Conservation (phyloP, 2,797 vertebrate species). For the Psittacula derbiana region DNA sequence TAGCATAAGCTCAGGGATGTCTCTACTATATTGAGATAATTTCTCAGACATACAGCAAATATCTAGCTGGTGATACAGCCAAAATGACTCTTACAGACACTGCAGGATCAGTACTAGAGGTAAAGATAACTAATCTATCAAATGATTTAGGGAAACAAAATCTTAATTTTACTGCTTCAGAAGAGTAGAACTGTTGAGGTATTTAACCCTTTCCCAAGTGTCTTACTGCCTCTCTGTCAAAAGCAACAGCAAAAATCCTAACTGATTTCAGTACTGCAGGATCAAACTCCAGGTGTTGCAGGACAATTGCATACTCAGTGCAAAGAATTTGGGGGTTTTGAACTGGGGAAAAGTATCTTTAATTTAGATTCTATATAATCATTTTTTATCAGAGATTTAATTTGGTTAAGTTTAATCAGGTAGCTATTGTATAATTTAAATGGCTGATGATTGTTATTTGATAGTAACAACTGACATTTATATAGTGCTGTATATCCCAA, state of each 20-base stretch:
- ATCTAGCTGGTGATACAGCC: background rate
- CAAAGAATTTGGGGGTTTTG: conserved; percentile 23
- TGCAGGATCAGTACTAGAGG: background rate
- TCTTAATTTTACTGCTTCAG: background rate
- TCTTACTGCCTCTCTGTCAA: background rate
- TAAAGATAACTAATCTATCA: background rate
- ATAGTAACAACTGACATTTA: conserved; percentile 61
- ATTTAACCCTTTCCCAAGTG: background rate
- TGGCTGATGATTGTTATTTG: conserved; percentile 57
- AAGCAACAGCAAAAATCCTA: background rate
- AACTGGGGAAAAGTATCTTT: conserved; percentile 36
- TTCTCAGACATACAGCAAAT: fast-evolving
- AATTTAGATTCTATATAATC: conserved; percentile 45
- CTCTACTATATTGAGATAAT: background rate
- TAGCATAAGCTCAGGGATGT: background rate
- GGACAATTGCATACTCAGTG: background rate
- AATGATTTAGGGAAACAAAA: background rate
- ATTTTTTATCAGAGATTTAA: conserved; percentile 48
- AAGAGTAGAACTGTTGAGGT: background rate
- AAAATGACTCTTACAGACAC: background rate
- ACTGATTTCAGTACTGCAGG: background rate
- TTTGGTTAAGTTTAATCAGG: conserved; percentile 60
- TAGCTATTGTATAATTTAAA: conserved; percentile 66
- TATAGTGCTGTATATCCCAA: conserved; percentile 49
- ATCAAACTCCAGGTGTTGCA: background rate